phyloP scores from a whole-genome alignment of 1,140 invertebrate genomes.

The Reticulitermes speratus region DNA sequence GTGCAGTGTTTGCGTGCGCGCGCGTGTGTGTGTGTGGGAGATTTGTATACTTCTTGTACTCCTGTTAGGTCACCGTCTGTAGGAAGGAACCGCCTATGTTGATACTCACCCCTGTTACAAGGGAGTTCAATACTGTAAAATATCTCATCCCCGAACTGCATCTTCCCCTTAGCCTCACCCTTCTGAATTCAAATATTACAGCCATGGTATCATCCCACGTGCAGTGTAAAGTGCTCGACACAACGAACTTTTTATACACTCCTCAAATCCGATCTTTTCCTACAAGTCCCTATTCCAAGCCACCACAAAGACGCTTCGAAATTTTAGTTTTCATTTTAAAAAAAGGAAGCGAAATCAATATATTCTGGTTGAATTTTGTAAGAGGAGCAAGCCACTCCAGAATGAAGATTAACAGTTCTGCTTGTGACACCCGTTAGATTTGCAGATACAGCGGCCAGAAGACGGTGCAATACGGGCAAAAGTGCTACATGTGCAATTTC shows the following conservation, averaged over 20 bases:
- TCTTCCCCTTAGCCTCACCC: neutral
- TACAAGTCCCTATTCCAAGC: neutral
- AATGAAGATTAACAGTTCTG: constrained; percentile 4
- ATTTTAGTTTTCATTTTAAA: neutral
- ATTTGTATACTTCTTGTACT: too few relatives aligned
- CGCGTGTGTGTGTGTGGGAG: too few relatives aligned
- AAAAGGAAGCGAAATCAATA: neutral
- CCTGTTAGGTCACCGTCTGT: too few relatives aligned
- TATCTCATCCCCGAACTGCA: neutral
- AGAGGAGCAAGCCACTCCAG: neutral
- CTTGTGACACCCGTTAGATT: neutral
- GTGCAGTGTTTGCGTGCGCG: too few relatives aligned
- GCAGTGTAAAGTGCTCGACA: neutral
- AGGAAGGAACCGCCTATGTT: neutral
- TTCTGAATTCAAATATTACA: constrained; percentile 11
- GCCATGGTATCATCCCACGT: neutral
- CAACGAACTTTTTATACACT: neutral
- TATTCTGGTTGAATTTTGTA: constrained; percentile 13
- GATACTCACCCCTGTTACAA: neutral
- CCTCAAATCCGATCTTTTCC: too few relatives aligned
- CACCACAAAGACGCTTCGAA: constrained; percentile 5
- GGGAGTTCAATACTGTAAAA: neutral
- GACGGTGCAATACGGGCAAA: neutral
- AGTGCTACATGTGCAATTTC: neutral
- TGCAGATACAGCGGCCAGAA: neutral